Conservation (phyloP, 1,140 invertebrate genomes). For the Galleria mellonella region DNA sequence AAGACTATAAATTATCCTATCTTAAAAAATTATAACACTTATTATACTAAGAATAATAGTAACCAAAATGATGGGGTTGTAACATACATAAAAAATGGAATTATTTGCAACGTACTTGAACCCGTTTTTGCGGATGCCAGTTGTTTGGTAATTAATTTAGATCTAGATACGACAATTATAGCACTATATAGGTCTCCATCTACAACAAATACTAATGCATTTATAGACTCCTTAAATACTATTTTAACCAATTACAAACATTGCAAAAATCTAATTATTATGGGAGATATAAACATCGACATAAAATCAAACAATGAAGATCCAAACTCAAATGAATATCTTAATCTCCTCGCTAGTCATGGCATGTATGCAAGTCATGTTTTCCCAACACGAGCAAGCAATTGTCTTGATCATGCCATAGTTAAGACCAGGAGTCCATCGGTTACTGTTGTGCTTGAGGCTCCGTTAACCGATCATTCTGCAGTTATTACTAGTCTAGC, state of each 20-base stretch:
- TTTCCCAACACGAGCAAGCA: not conserved
- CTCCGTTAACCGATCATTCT: not conserved
- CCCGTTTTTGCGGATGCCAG: not conserved
- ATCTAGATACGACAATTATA: not conserved
- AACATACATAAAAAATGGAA: not conserved
- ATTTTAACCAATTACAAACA: not conserved
- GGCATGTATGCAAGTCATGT: not conserved
- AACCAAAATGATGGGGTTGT: constrained; percentile 2
- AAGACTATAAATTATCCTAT: not conserved
- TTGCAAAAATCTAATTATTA: not conserved
- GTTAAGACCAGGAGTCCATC: not conserved
- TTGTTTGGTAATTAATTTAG: not conserved
- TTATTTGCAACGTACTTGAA: not conserved
- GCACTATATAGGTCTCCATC: not conserved
- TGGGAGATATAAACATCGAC: constrained; percentile 4
- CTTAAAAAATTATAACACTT: not conserved
- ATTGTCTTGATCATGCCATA: constrained; percentile 1
- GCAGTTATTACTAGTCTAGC: too few relatives aligned
- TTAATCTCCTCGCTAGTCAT: not conserved
- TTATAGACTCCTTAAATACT: not conserved
- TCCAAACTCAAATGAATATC: not conserved
- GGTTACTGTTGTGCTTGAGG: not conserved
- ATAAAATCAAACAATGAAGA: not conserved
- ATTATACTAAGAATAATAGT: not conserved
- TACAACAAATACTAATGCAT: not conserved